A percentile compares a stretch with the other conserved stretches of the same genome.
Evolutionary conservation across 2,797 vertebrate species (phyloP).

Genomic region (Brachyalestes nurse): DNA sequence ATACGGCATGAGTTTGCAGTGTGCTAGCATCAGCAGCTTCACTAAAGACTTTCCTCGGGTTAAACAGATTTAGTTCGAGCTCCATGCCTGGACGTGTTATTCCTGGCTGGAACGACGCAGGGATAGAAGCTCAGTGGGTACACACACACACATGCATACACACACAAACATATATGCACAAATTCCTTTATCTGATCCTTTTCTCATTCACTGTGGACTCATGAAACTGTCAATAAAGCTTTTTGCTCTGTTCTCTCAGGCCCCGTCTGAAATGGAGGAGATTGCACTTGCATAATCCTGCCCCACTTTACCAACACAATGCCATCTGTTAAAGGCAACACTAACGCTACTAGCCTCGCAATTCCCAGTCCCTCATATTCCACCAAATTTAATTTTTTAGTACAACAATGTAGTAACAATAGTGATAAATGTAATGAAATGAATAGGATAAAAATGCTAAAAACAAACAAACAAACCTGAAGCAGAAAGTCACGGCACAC

Average conservation of each 20-base stretch:
- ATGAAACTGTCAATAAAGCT: constrained; percentile 3
- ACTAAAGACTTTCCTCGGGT: constrained; percentile 9
- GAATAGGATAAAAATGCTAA: no score
- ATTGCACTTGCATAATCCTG: constrained; percentile 27
- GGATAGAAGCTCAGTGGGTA: background rate
- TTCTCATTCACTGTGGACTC: background rate
- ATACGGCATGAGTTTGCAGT: no score
- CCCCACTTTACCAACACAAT: background rate
- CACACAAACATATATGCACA: background rate
- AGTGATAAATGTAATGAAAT: no score
- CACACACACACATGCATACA: background rate
- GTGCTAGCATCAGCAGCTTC: constrained; percentile 17
- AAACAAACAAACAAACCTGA: no score
- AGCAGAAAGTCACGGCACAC: no score
- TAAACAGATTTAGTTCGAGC: constrained; percentile 9
- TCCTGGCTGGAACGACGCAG: background rate
- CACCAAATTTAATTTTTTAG: background rate
- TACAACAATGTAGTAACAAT: no score
- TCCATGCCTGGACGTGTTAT: background rate
- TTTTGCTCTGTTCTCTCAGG: background rate
- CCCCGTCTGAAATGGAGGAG: constrained; percentile 1
- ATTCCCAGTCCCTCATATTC: background rate
- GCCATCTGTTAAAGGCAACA: background rate
- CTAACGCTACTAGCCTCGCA: background rate
- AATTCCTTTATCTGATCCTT: constrained; percentile 18